A percentile compares a stretch with the other conserved stretches of the same genome.
Conservation (phyloP, 1,140 invertebrate genomes). For the Dendroctonus valens region DNA sequence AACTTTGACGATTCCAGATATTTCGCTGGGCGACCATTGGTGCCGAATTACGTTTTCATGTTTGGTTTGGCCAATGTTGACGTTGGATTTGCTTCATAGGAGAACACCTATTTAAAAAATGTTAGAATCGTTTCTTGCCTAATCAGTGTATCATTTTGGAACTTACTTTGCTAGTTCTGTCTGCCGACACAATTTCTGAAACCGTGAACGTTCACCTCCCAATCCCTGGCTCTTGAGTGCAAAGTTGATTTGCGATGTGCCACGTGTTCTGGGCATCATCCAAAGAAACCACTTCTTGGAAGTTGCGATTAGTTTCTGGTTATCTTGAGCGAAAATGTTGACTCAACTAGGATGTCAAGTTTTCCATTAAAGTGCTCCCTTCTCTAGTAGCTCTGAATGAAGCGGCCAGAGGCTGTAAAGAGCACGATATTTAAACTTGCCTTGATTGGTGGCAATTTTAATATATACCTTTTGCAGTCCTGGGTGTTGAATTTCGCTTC, state of each 20-base stretch:
- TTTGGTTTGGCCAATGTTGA: slow-evolving; percentile 31
- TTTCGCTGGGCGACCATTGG: slow-evolving; percentile 50
- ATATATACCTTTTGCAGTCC: slow-evolving; percentile 59
- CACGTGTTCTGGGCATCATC: slow-evolving; percentile 10
- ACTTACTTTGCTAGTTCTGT: slow-evolving; percentile 23
- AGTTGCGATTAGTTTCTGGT: slow-evolving; percentile 59
- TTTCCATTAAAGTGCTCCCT: slow-evolving; percentile 47
- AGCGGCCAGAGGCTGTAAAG: slow-evolving; percentile 52
- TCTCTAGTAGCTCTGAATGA: slow-evolving; percentile 12
- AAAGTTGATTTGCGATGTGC: slow-evolving; percentile 6
- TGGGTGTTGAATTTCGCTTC: slow-evolving; percentile 65
- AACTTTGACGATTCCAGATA: slow-evolving; percentile 52
- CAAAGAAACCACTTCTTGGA: slow-evolving; percentile 38
- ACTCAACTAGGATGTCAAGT: slow-evolving; percentile 52
- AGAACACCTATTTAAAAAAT: slow-evolving; percentile 9
- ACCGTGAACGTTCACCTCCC: slow-evolving; percentile 29
- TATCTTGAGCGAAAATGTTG: slow-evolving; percentile 62
- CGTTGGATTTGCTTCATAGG: slow-evolving; percentile 13
- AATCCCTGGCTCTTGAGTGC: slow-evolving; percentile 32
- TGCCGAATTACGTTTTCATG: slow-evolving; percentile 49
- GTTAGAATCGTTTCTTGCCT: slow-evolving; percentile 1
- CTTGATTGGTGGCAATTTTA: not conserved
- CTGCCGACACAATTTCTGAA: slow-evolving; percentile 15
- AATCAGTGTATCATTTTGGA: not conserved
- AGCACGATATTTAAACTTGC: too few species aligned